These are phyloP conservation scores for Morinoia aosen DNA, from an alignment of 2,888 invertebrate genomes.

Conservation along the genomic window DNA sequence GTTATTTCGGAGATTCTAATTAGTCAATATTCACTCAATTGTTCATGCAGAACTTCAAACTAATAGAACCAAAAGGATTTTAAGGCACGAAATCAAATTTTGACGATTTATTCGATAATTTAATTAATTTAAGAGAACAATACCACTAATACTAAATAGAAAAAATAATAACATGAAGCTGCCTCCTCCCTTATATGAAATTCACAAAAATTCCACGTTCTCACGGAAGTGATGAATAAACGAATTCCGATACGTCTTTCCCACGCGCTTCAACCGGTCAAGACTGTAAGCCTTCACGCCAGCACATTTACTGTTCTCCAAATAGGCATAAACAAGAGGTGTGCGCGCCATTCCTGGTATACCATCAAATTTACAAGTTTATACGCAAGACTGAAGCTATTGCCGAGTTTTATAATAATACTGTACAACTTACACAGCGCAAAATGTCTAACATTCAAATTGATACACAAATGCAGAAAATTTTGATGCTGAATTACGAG, in stretches of 20 bases:
- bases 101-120: constrained; percentile 27
- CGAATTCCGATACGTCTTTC: not conserved
- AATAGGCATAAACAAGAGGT: not conserved
- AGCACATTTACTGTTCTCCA: no score
- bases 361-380: not conserved
- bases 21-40: not conserved
- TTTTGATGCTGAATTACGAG: not conserved
- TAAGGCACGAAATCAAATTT: not conserved
- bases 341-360: not conserved
- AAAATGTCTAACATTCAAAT: not conserved
- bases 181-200: constrained; percentile 14
- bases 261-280: not conserved
- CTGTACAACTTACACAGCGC: not conserved
- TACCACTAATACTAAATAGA: constrained; percentile 9
- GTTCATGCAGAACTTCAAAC: not conserved
- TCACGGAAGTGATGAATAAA: not conserved
- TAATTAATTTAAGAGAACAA: constrained; percentile 32
- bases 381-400: not conserved
- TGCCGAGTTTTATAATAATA: not conserved
- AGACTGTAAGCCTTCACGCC: no score
- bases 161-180: constrained; percentile 26
- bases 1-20: not conserved
- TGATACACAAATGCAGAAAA: not conserved
- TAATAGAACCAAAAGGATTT: not conserved
- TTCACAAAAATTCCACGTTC: not conserved